Base-by-base conservation (phyloP, 2,888 invertebrate genomes). In the Caenorhabditis parvicauda region DNA sequence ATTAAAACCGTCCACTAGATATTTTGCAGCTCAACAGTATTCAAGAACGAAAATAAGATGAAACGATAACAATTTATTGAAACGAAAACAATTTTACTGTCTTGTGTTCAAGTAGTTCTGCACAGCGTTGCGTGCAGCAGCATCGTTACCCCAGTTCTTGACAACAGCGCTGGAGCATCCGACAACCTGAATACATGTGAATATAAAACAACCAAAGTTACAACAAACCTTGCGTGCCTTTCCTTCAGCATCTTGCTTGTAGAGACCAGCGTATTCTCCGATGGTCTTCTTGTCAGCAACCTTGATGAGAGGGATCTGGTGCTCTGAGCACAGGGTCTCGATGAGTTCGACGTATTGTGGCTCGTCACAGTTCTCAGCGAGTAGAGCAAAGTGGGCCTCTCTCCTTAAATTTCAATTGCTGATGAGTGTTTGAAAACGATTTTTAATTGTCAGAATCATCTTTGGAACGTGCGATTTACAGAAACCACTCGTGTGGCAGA, bases 221-320 rank as follows among this genome's bases (percentile, higher is more conserved):
- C n/a, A 32, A 12, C 9, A 14, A 28, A 66, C 63, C 86, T 99
- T 99, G 77, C 98, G 88, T 64, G 98, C 93, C 83, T 96, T 96
- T 81, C 98, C 98, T 77, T 95, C 93, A 82, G 91, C 93, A 86
- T 99, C 98, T 81, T 96, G 92, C 86, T 98, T 98, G 86, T 98
- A 98, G 61, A 98, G 88, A 72, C 98, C 98, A 45, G 94, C 91
- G 95, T 96, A 96, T 86, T 99, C 98, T 45, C 98, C 98, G 54
- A 98, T 87, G 83, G 94, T 94, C 86, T 96, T 96, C 86, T 95
- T 96, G 84, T 94, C 93, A 83, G 96, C 95, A 21, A 84, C 94
- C 86, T 91, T 91, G 72, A 98, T 89, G 65, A 99, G 87, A 60
- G 95, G 92, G 82, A 99, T 98, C 83, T 91, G 90, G 85, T 98